These are phyloP conservation scores for Momotus momota DNA, from an alignment of 2,797 vertebrate species.

Conservation along the genomic window DNA sequence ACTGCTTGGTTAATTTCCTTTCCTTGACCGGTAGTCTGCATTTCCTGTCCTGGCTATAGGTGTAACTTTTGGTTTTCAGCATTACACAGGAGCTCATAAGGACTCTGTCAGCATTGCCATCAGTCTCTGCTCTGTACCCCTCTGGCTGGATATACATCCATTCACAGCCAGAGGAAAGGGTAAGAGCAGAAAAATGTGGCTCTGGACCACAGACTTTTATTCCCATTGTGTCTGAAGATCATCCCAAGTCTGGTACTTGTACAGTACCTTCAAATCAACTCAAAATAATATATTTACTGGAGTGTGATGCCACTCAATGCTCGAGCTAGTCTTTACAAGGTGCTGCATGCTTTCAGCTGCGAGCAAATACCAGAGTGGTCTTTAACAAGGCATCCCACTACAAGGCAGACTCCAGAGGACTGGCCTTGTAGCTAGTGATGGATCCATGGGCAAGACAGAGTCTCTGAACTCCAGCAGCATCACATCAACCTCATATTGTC, in stretches of 20 bases:
- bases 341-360: not conserved
- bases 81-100: rapidly evolving
- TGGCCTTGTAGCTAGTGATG: not conserved
- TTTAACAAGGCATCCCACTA: not conserved
- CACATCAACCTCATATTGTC: not conserved
- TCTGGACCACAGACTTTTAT: not conserved
- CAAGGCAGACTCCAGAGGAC: not conserved
- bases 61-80: not conserved
- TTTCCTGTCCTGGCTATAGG: not conserved
- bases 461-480: not conserved
- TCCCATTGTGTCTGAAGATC: not conserved
- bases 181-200: not conserved
- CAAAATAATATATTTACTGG: not conserved
- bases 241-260: not conserved
- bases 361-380: not conserved
- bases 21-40: not conserved
- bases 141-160: not conserved
- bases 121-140: not conserved
- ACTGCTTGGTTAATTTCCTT: not conserved
- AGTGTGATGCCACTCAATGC: not conserved
- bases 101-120: not conserved
- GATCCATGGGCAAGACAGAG: not conserved
- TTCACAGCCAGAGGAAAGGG: not conserved
- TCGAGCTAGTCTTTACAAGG: not conserved
- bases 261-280: not conserved